Base-by-base conservation (phyloP, 1,140 invertebrate genomes). In the Lepidotrigona ventralis region DNA sequence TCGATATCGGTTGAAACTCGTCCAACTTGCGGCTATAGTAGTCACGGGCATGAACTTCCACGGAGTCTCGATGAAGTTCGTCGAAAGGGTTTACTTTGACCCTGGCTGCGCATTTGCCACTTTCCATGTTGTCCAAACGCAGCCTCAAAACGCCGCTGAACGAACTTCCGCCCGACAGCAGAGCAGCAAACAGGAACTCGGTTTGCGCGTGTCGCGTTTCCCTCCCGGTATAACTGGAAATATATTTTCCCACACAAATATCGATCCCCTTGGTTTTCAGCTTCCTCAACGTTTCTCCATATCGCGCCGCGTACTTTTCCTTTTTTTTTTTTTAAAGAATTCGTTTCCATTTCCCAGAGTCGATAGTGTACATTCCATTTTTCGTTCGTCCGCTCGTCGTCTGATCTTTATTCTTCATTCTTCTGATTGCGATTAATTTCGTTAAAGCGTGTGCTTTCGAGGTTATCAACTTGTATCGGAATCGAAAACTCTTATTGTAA, bases 1-100 rank as follows among this genome's bases (percentile, higher is more conserved):
- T 58, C 76, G 79, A 85, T 88, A 87, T 83, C 83, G 77, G 63
- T 86, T 79, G 53, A 86, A 88, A 88, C 86, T 88, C 81, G 80
- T 83, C 72, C 73, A 85, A 85, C 83, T 79, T 64, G 86, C 58
- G 58, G 66, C 76, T 71, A 56, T 46, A 46, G 39, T 29, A 76
- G 73, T 73, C 79, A 82, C 54, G 74, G 46, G 39, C 69, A 58
- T 81, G 85, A 87, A 88, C 77, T 88, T 88, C 66, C 63, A 23
- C 77, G 54, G 29, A 56, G 78, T 60, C 72, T 56, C 68, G 56
- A 69, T 58, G 26, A 87, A 88, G 79, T 88, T 88, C 64, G 73
- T 68, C n/a, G 72, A 54, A n/a, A 74, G 74, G 75, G 64, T 81
- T 76, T 81, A 83, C 79, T 85, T 88, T 88, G 83, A 85, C 79